Evolutionary conservation across 2,113 vertebrate genomes (phyloP).

Genomic region (Antechinus flavipes): DNA sequence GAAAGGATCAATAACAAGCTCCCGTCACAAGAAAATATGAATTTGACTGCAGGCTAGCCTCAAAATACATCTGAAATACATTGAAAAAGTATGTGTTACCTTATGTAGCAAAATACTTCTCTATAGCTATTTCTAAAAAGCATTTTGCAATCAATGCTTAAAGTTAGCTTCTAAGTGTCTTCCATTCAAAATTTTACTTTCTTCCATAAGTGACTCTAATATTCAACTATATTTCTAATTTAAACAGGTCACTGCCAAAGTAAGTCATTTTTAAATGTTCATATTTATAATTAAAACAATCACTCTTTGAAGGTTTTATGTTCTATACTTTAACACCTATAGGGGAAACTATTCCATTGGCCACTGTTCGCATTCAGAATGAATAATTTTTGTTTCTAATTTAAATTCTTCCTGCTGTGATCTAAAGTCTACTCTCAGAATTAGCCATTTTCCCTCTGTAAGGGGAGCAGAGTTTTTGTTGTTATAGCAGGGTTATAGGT

Average conservation of each 20-base stretch:
- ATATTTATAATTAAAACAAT: background rate
- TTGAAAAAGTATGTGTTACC: background rate
- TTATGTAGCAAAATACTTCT: background rate
- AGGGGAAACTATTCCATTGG: too few species aligned
- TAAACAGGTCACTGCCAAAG: background rate
- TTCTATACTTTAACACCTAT: background rate
- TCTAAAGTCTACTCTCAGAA: background rate
- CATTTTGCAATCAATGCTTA: background rate
- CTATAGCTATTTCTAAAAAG: background rate
- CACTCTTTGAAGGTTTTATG: background rate
- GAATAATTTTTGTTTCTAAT: too few species aligned
- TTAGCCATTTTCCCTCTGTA: background rate
- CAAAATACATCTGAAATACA: background rate
- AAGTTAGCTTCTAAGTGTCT: background rate
- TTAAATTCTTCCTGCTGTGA: too few species aligned
- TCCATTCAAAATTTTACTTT: background rate
- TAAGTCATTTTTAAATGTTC: background rate
- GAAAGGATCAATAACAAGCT: background rate
- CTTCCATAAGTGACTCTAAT: background rate
- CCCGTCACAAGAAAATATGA: background rate
- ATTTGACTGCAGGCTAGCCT: background rate
- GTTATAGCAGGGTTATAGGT: too few species aligned
- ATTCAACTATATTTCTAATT: background rate
- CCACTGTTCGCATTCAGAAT: slow-evolving; percentile 18
- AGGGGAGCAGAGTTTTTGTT: too few species aligned